These are phyloP conservation scores for Phocides pigmalion DNA, from an alignment of 1,140 invertebrate species.

Conservation along the genomic window DNA sequence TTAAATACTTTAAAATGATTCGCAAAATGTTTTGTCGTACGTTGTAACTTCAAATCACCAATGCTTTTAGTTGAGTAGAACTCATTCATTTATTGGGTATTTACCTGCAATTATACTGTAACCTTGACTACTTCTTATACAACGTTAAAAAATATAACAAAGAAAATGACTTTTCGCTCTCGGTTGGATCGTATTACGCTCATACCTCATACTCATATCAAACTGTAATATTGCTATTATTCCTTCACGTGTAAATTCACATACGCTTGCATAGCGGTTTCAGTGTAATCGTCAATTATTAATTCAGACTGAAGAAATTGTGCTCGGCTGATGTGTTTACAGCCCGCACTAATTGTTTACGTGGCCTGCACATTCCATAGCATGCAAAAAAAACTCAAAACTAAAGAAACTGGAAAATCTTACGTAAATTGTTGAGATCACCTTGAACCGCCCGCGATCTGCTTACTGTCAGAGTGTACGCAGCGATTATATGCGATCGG, in stretches of 20 bases:
- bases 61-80: not conserved
- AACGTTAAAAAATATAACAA: not conserved
- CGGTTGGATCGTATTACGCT: too few relatives aligned
- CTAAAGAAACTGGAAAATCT: slow-evolving; percentile 6
- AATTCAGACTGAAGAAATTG: not conserved
- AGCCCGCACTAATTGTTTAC: slow-evolving; percentile 1
- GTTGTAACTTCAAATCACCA: not conserved
- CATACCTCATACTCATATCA: not conserved
- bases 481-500: slow-evolving; percentile 4
- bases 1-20: too few relatives aligned
- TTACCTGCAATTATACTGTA: not conserved
- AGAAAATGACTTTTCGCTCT: too few relatives aligned
- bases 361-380: slow-evolving; percentile 5
- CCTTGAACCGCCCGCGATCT: slow-evolving; percentile 19
- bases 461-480: not conserved
- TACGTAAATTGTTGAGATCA: slow-evolving; percentile 23
- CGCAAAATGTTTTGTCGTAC: not conserved
- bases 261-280: not conserved
- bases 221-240: not conserved
- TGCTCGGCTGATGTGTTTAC: slow-evolving; percentile 6
- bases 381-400: slow-evolving; percentile 12
- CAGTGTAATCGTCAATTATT: not conserved
- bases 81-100: not conserved
- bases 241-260: not conserved
- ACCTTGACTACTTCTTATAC: not conserved